Conservation (phyloP, 2,797 vertebrate genomes). For the Lophotriccus pileatus region DNA sequence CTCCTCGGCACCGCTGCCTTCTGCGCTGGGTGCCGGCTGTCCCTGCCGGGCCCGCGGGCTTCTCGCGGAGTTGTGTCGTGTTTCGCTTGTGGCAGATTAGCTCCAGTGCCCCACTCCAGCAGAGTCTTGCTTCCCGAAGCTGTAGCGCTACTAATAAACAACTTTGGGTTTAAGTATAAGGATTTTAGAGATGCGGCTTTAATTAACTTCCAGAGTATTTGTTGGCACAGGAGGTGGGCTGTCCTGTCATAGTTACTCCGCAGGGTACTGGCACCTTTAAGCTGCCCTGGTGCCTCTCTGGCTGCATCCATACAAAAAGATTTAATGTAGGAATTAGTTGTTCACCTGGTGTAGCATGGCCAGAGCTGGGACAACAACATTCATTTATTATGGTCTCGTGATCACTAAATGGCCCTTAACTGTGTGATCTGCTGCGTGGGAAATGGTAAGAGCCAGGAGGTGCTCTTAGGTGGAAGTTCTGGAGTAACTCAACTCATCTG, state of each 20-base stretch:
- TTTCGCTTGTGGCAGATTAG: not conserved
- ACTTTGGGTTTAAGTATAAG: not conserved
- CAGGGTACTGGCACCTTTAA: not conserved
- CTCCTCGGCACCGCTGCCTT: not conserved
- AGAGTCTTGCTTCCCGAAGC: not conserved
- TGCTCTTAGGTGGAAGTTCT: not conserved
- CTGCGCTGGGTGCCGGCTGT: too few species aligned
- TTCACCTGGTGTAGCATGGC: rapidly evolving
- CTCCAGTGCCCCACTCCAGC: rapidly evolving
- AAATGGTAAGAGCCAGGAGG: not conserved
- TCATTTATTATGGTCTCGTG: not conserved
- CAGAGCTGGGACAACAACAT: not conserved
- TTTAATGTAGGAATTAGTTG: not conserved
- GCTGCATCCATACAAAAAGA: rapidly evolving
- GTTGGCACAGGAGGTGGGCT: not conserved
- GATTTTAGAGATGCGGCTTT: not conserved
- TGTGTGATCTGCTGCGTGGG: not conserved
- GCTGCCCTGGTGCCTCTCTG: not conserved
- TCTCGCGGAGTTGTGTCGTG: not conserved
- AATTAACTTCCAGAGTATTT: not conserved
- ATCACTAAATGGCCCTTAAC: not conserved
- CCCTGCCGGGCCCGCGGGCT: not conserved
- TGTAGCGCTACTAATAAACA: not conserved
- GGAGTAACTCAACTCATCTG: not conserved
- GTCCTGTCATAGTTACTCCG: not conserved